Percentiles rank a stretch among this genome's conserved stretches.
phyloP scores from a whole-genome alignment of 2,888 invertebrate species.

The Drosophila nigricruria region DNA sequence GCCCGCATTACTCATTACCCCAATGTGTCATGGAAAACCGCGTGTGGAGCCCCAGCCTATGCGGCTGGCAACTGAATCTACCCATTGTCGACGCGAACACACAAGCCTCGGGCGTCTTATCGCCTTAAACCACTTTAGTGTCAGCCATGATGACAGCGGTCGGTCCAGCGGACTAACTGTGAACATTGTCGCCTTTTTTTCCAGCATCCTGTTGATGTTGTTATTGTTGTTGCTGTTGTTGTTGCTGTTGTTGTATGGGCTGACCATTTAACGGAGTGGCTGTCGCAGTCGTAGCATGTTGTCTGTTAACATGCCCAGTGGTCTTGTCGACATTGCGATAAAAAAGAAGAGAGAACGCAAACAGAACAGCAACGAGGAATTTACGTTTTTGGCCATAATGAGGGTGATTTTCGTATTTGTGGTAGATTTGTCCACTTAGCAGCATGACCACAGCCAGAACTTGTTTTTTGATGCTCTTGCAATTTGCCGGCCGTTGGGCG shows the following conservation, averaged over 20 bases:
- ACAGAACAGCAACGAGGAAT: slow-evolving; percentile 35
- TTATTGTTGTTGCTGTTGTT: slow-evolving; percentile 27
- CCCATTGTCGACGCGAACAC: slow-evolving; percentile 23
- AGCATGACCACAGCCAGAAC: slow-evolving; percentile 66
- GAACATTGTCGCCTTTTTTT: slow-evolving; percentile 71
- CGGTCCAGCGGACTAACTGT: slow-evolving; percentile 60
- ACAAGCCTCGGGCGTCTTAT: slow-evolving; percentile 73
- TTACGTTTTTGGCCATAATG: slow-evolving; percentile 81
- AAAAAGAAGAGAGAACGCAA: slow-evolving; percentile 41
- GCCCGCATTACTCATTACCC: slow-evolving; percentile 23
- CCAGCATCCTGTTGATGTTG: slow-evolving; percentile 11
- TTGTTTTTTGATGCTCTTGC: slow-evolving; percentile 61
- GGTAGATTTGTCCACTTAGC: slow-evolving; percentile 84
- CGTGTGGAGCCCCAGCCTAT: slow-evolving; percentile 15
- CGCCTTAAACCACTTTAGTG: slow-evolving; percentile 84
- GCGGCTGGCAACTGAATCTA: slow-evolving; percentile 5
- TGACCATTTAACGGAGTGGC: slow-evolving; percentile 57
- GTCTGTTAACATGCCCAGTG: slow-evolving; percentile 79
- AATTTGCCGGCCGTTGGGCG: slow-evolving; percentile 57
- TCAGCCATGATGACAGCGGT: slow-evolving; percentile 84
- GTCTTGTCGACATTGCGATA: slow-evolving; percentile 79
- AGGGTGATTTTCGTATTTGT: slow-evolving; percentile 84
- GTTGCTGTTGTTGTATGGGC: slow-evolving; percentile 37
- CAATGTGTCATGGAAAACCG: slow-evolving; percentile 46
- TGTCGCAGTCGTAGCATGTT: slow-evolving; percentile 54